A percentile compares a stretch with the other conserved stretches of the same genome.
phyloP scores from a whole-genome alignment of 2,113 vertebrate species.

The Heterotilapia buettikoferi region DNA sequence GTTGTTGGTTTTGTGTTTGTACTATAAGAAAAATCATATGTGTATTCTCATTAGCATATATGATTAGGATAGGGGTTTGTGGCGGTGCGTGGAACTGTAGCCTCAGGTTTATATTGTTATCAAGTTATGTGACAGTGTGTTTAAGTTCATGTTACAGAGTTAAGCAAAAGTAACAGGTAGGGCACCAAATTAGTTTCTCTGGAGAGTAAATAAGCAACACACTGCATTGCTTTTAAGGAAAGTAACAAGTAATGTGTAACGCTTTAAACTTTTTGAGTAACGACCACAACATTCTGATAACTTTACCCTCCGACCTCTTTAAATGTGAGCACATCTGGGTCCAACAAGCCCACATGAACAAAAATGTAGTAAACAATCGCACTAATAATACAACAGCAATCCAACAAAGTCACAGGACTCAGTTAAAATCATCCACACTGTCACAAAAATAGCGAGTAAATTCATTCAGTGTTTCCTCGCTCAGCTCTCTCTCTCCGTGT shows the following conservation, averaged over 20 bases:
- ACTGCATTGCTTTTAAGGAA: not conserved
- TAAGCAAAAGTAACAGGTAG: not conserved
- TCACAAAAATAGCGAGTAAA: not conserved
- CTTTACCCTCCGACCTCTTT: not conserved
- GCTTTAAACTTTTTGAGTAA: not conserved
- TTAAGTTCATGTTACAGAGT: not conserved
- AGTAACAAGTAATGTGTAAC: not conserved
- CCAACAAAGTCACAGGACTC: not conserved
- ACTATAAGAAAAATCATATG: not conserved
- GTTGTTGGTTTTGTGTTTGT: not conserved
- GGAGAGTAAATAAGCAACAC: not conserved
- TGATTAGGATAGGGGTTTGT: not conserved
- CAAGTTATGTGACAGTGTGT: not conserved
- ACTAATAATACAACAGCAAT: not conserved
- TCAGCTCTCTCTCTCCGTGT: conserved; percentile 34
- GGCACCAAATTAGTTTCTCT: not conserved
- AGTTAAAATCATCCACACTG: not conserved
- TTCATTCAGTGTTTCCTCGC: not conserved
- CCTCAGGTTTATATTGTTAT: not conserved
- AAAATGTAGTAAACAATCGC: not conserved
- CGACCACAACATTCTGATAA: not conserved
- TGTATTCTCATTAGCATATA: not conserved
- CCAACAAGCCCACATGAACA: not conserved
- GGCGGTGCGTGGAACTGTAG: not conserved
- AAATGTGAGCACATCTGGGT: not conserved